Conservation (phyloP, 1,140 invertebrate species). For the Hyles euphorbiae region DNA sequence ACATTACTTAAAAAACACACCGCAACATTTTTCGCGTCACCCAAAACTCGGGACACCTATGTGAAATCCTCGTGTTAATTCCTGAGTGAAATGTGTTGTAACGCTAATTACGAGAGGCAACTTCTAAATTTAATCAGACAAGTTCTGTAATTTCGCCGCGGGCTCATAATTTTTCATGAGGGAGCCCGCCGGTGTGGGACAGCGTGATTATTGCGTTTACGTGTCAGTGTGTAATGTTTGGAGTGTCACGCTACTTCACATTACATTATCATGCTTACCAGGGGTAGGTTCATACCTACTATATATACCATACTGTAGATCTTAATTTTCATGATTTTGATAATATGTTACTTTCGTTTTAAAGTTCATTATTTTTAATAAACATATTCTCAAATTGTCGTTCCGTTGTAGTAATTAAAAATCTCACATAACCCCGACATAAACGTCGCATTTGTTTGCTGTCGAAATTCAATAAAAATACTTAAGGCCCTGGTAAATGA, state of each 20-base stretch:
- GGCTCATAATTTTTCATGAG: constrained; percentile 65
- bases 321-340: too few species aligned
- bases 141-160: constrained; percentile 51
- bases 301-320: too few species aligned
- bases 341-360: too few species aligned
- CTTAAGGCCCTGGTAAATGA: too few species aligned
- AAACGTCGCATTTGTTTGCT: too few species aligned
- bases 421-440: too few species aligned
- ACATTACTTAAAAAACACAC: constrained; percentile 5
- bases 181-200: constrained; percentile 3
- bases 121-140: constrained; percentile 71
- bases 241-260: background rate
- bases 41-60: constrained; percentile 38
- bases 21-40: constrained; percentile 1
- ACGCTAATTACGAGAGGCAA: constrained; percentile 60
- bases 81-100: constrained; percentile 70
- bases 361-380: too few species aligned
- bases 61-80: constrained; percentile 39
- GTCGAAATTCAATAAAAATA: too few species aligned
- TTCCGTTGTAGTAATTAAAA: too few species aligned
- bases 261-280: too few species aligned
- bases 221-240: constrained; percentile 10
- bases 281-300: too few species aligned
- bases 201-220: constrained; percentile 11
- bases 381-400: too few species aligned